These are phyloP conservation scores for pig (Sus scrofa) DNA, from an alignment of 2,113 vertebrate genomes.

Conservation along the genomic window T2T-Sscrofa CM000828.6:58995001-58995500, in stretches of 20 bases:
- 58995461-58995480: background rate
- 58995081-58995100: background rate
- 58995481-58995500: background rate
- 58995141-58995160: background rate
- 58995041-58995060: background rate
- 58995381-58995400: background rate
- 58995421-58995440: background rate
- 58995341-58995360: background rate
- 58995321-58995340: background rate
- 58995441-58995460: background rate
- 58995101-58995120: background rate
- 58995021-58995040: background rate
- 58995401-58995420: background rate
- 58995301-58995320: background rate
- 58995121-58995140: background rate
- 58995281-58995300: background rate
- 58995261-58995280: background rate
- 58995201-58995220: background rate
- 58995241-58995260: background rate
- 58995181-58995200: background rate
- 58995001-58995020: conserved; percentile 9
- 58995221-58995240: fast-evolving
- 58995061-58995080: conserved; percentile 25
- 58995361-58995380: background rate
- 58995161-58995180: background rate